Evolutionary conservation across 2,113 vertebrate genomes (phyloP).

Genomic region (Xiphias gladius): DNA sequence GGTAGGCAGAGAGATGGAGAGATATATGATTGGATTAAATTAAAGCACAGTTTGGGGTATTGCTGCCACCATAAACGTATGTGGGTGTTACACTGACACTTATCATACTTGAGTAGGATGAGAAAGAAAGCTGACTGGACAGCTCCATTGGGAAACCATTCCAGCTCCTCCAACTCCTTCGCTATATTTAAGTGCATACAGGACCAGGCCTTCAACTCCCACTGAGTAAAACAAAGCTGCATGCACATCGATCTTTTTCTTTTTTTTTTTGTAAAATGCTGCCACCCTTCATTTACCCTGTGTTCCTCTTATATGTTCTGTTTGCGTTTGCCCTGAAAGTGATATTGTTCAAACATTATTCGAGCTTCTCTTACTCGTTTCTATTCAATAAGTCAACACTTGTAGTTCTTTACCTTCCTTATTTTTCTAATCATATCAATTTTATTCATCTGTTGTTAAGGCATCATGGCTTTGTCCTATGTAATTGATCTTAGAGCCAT

Average conservation of each 20-base stretch:
- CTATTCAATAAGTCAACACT: not conserved
- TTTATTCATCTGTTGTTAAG: not conserved
- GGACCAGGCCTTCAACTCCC: conserved; percentile 17
- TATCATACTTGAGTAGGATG: conserved; percentile 44
- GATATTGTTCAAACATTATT: not conserved
- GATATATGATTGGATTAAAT: conserved; percentile 27
- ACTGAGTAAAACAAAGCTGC: conserved; percentile 9
- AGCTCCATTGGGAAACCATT: conserved; percentile 35
- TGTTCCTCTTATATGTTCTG: not conserved
- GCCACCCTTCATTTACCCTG: not conserved
- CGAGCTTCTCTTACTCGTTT: not conserved
- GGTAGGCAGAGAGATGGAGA: not conserved
- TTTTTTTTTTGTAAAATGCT: not conserved
- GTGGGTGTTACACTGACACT: conserved; percentile 37
- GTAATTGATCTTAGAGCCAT: not conserved
- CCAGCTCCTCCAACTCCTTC: conserved; percentile 33
- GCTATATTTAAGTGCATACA: conserved; percentile 17
- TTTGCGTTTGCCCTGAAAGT: not conserved
- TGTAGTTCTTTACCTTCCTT: not conserved
- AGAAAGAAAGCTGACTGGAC: conserved; percentile 27
- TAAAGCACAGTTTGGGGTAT: conserved; percentile 31
- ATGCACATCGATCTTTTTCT: not conserved
- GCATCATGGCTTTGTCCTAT: too few species aligned
- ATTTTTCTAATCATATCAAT: not conserved
- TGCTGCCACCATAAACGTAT: conserved; percentile 26